A percentile compares a stretch with the other conserved stretches of the same genome.
These are phyloP conservation scores for Monochamus saltuarius DNA, from an alignment of 1,140 invertebrate species.

Conservation along the genomic window DNA sequence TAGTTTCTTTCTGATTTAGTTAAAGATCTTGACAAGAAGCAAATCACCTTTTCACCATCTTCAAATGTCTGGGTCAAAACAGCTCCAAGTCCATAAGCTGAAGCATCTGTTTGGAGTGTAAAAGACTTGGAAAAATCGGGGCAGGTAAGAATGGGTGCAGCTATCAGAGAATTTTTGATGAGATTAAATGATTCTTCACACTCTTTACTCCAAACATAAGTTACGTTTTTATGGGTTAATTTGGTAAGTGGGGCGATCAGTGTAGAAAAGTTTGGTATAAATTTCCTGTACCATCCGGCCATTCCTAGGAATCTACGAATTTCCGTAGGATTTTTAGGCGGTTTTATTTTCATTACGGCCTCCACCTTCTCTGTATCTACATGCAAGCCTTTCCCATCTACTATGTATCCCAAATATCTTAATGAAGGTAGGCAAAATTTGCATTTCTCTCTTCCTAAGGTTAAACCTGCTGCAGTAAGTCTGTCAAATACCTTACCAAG, in stretches of 20 bases:
- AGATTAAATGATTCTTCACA: constrained; percentile 3
- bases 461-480: neutral
- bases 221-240: constrained; percentile 30
- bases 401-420: neutral
- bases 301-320: constrained; percentile 42
- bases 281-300: constrained; percentile 49
- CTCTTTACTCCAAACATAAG: constrained; percentile 3
- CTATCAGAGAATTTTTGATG: constrained; percentile 26
- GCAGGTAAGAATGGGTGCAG: constrained; percentile 24
- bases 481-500: constrained; percentile 18
- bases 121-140: constrained; percentile 42
- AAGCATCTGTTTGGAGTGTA: constrained; percentile 39
- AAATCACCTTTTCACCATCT: constrained; percentile 28
- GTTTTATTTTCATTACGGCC: neutral
- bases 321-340: constrained; percentile 33
- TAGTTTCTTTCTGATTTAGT: constrained; percentile 46
- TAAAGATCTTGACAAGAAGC: constrained; percentile 45
- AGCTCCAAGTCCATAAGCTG: constrained; percentile 31
- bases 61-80: constrained; percentile 29
- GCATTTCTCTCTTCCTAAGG: neutral
- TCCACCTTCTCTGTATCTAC: constrained; percentile 1
- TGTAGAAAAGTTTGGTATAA: constrained; percentile 47
- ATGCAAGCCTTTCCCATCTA: constrained; percentile 5
- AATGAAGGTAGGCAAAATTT: constrained; percentile 3
- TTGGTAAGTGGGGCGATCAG: constrained; percentile 47